A percentile compares a stretch with the other conserved stretches of the same genome.
Conservation (phyloP, 2,888 invertebrate genomes). For the Diarsia mendica region DNA sequence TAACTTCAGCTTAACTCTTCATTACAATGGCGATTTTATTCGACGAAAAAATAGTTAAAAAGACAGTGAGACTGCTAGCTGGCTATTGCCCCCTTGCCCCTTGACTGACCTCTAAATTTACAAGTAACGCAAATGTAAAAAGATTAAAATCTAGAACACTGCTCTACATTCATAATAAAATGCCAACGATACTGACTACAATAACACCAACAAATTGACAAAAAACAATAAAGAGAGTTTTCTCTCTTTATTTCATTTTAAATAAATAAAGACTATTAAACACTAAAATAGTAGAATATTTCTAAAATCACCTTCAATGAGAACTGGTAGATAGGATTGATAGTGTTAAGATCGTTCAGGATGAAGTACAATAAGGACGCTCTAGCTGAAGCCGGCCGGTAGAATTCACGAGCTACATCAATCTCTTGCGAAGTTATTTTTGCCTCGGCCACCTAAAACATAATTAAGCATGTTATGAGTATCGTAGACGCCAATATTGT, state of each 20-base stretch:
- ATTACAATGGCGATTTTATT: not conserved
- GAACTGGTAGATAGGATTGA: slow-evolving; percentile 99
- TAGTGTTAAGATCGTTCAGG: slow-evolving; percentile 97
- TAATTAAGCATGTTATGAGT: not conserved
- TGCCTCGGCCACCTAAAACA: slow-evolving; percentile 94
- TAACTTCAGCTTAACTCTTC: not conserved
- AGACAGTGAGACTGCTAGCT: not conserved
- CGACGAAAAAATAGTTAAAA: not conserved
- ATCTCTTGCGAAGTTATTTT: slow-evolving; percentile 97
- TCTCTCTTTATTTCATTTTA: too few species aligned
- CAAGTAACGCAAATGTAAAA: too few species aligned
- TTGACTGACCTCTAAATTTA: not conserved
- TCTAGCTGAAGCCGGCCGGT: slow-evolving; percentile 96
- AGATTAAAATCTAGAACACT: too few species aligned
- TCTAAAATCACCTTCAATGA: slow-evolving; percentile 94
- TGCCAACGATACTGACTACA: too few species aligned
- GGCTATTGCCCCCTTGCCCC: not conserved
- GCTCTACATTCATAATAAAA: too few species aligned
- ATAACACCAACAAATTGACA: not conserved
- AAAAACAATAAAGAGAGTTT: not conserved
- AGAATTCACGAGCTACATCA: slow-evolving; percentile 97
- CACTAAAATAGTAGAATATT: not conserved
- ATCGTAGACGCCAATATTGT: not conserved
- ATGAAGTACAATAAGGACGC: slow-evolving; percentile 98
- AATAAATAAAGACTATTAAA: not conserved